Evolutionary conservation across 1,140 invertebrate genomes (phyloP).

Genomic region (Muscidifurax raptorellus): DNA sequence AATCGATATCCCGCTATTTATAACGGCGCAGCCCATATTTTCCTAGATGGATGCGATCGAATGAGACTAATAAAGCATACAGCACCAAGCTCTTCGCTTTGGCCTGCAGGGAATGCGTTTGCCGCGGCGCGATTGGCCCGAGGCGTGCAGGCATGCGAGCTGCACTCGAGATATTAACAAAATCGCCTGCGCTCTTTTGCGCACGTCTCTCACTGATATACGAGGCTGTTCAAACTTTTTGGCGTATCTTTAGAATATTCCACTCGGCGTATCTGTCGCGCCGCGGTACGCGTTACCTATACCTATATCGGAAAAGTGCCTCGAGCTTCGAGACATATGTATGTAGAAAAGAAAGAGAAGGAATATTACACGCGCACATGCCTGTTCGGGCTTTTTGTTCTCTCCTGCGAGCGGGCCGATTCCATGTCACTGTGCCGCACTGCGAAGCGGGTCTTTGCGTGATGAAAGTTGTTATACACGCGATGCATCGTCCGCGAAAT

Average conservation of each 20-base stretch:
- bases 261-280: background rate
- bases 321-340: too few relatives aligned
- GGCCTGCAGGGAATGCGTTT: too few relatives aligned
- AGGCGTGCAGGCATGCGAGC: background rate
- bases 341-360: background rate
- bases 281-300: background rate
- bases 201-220: too few relatives aligned
- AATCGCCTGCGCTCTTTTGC: too few relatives aligned
- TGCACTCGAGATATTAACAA: background rate
- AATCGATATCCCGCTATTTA: conserved; percentile 14
- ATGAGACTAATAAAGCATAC: background rate
- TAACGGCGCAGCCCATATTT: conserved; percentile 8
- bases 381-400: background rate
- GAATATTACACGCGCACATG: background rate
- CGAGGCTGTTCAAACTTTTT: too few relatives aligned
- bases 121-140: too few relatives aligned
- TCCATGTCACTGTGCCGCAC: conserved; percentile 44
- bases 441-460: conserved; percentile 40
- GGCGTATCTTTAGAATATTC: too few relatives aligned
- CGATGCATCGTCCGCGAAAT: conserved; percentile 3
- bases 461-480: conserved; percentile 34
- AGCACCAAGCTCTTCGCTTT: background rate
- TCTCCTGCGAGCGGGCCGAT: background rate
- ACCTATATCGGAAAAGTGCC: too few relatives aligned
- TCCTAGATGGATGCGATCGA: conserved; percentile 3